Evolutionary conservation across 1,140 invertebrate species (phyloP), one percentile per base, ranked within the genome.

Genomic region (Tetramorium parvispinum): DNA sequence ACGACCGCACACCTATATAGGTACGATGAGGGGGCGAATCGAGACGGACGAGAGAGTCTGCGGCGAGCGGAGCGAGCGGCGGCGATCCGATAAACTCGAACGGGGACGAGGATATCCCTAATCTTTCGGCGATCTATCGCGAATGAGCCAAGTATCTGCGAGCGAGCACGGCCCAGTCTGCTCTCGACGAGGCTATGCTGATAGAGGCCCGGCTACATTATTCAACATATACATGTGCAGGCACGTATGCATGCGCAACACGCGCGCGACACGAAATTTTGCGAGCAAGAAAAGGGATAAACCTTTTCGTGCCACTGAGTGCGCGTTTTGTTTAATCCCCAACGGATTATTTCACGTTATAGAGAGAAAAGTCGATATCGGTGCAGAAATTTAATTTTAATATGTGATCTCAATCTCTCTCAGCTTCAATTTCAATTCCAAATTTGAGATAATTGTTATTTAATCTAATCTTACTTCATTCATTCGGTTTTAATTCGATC

Each of bases 71-170:
- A 18, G 21, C 32, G 53, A 87, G 55, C 86, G 86, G 75, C 24
- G 83, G 13, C 88, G 89, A 90, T 90, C 87, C 89, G 89, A 91
- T 90, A 90, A 91, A 61, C 86, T 89, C 85, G 81, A 91, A 88
- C 86, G 77, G 73, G 86, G 89, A 91, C 88, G 89, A 90, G 89
- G 89, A 90, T 88, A 90, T 90, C 63, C 81, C 88, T 93, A 93
- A 95, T 94, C 93, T 94, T 86, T 92, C 91, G 91, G 87, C 90
- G 91, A 94, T 94, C 94, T 94, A 91, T 91, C 91, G 93, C 92
- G 93, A 94, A 92, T 94, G 92, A 93, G 91, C 92, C 92, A 93
- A 93, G 93, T 94, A 93, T 92, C 88, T 89, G 91, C 90, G 86
- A 89, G 89, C 87, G 73, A 70, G 68, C 90, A 61, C 71, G 86